A percentile compares a stretch with the other conserved stretches of the same genome.
phyloP scores from a whole-genome alignment of 2,113 vertebrate species.

The Lepus europaeus region DNA sequence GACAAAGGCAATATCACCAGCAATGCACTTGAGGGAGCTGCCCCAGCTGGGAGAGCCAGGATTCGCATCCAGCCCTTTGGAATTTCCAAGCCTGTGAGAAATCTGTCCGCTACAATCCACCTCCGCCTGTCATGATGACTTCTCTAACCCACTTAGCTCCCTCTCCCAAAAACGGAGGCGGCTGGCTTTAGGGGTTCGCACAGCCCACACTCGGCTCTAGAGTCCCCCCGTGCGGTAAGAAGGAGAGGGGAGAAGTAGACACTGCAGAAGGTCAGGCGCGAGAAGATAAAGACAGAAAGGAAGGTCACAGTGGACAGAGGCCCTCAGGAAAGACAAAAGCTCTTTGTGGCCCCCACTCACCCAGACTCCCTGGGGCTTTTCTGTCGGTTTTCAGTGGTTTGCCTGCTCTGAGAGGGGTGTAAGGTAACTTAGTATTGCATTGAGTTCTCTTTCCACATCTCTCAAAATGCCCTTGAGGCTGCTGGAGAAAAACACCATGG shows the following conservation, averaged over 20 bases:
- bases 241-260: not conserved
- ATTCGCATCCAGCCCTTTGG: not conserved
- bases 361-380: slow-evolving; percentile 64
- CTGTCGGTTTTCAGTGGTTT: slow-evolving; percentile 46
- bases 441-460: slow-evolving; percentile 68
- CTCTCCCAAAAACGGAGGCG: not conserved
- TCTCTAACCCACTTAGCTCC: not conserved
- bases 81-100: slow-evolving; percentile 30
- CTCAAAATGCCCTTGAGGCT: slow-evolving; percentile 66
- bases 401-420: slow-evolving; percentile 27
- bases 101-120: not conserved
- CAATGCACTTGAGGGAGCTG: not conserved
- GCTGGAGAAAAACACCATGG: slow-evolving; percentile 51
- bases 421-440: slow-evolving; percentile 71
- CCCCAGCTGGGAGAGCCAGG: not conserved
- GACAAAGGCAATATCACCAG: not conserved
- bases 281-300: slow-evolving; percentile 47
- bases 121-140: not conserved
- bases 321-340: slow-evolving; percentile 1
- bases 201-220: not conserved
- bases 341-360: slow-evolving; percentile 46
- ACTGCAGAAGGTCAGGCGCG: not conserved
- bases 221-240: not conserved
- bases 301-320: not conserved
- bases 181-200: not conserved